These are phyloP conservation scores for Henicopernis longicauda DNA, from an alignment of 2,113 vertebrate species.

Conservation along the genomic window DNA sequence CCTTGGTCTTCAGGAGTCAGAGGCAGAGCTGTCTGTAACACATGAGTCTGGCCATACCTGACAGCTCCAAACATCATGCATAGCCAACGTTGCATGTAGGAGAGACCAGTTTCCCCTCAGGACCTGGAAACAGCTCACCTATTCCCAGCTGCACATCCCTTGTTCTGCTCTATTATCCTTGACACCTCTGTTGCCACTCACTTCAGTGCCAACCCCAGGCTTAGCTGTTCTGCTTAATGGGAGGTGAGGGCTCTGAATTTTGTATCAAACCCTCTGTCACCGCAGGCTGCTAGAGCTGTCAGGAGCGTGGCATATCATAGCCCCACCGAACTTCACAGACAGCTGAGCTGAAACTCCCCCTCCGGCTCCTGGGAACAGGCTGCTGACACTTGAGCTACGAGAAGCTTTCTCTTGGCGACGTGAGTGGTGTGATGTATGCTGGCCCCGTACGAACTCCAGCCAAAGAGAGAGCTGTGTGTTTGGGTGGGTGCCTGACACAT, in stretches of 20 bases:
- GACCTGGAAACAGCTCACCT: conserved; percentile 26
- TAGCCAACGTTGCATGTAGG: neutral
- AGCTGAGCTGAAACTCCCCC: conserved; percentile 28
- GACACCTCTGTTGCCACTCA: conserved; percentile 34
- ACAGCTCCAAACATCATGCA: neutral
- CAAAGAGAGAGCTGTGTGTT: neutral
- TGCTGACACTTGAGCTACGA: neutral
- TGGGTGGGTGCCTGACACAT: neutral
- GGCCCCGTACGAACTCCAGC: neutral
- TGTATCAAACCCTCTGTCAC: conserved; percentile 53
- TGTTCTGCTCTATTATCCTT: conserved; percentile 30
- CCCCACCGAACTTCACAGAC: conserved; percentile 16
- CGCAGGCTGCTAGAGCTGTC: conserved; percentile 41
- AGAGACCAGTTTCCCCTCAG: neutral
- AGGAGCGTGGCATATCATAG: conserved; percentile 15
- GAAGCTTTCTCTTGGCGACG: rapidly evolving
- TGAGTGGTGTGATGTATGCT: neutral
- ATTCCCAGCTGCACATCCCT: neutral
- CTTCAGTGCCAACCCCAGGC: neutral
- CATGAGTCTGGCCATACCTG: neutral
- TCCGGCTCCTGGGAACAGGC: neutral
- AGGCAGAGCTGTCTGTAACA: neutral
- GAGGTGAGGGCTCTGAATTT: conserved; percentile 53
- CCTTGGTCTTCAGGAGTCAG: neutral
- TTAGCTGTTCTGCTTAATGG: conserved; percentile 34